Conservation (phyloP, 2,888 invertebrate genomes). For the Lysandra bellargus region DNA sequence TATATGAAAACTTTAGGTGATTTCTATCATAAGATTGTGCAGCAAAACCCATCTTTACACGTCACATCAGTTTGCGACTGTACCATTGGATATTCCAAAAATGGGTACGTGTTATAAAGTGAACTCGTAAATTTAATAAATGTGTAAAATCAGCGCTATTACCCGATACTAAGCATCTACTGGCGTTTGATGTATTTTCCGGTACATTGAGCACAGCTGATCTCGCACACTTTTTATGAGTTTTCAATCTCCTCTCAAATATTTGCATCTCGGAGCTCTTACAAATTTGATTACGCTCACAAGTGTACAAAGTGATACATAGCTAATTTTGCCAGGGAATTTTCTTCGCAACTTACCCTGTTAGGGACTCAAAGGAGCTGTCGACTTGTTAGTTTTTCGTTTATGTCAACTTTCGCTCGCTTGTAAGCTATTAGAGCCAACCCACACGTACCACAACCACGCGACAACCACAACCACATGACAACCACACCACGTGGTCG, state of each 20-base stretch:
- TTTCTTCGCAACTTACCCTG: not conserved
- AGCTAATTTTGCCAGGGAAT: slow-evolving; percentile 42
- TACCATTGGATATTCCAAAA: not conserved
- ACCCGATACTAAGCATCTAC: slow-evolving; percentile 46
- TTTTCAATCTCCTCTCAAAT: slow-evolving; percentile 44
- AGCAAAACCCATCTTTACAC: not conserved
- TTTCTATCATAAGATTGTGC: too few relatives aligned
- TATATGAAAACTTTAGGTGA: too few relatives aligned
- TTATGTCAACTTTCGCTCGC: not conserved
- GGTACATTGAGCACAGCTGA: slow-evolving; percentile 66
- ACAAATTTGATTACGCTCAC: slow-evolving; percentile 54
- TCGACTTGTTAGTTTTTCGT: slow-evolving; percentile 13
- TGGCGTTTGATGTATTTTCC: slow-evolving; percentile 62
- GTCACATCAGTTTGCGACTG: not conserved
- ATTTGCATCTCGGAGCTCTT: slow-evolving; percentile 54
- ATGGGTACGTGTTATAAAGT: not conserved
- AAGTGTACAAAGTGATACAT: slow-evolving; percentile 40
- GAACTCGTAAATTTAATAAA: slow-evolving; percentile 36
- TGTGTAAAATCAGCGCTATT: slow-evolving; percentile 29
- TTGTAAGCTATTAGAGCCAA: too few relatives aligned
- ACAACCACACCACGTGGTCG: too few relatives aligned
- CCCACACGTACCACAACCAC: too few relatives aligned
- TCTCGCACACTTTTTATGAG: slow-evolving; percentile 56
- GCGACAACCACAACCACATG: too few relatives aligned
- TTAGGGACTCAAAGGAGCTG: slow-evolving; percentile 20